Evolutionary conservation across 2,113 vertebrate species (phyloP), one percentile per base, ranked within the genome.

Genomic region (Ophiodon elongatus): DNA sequence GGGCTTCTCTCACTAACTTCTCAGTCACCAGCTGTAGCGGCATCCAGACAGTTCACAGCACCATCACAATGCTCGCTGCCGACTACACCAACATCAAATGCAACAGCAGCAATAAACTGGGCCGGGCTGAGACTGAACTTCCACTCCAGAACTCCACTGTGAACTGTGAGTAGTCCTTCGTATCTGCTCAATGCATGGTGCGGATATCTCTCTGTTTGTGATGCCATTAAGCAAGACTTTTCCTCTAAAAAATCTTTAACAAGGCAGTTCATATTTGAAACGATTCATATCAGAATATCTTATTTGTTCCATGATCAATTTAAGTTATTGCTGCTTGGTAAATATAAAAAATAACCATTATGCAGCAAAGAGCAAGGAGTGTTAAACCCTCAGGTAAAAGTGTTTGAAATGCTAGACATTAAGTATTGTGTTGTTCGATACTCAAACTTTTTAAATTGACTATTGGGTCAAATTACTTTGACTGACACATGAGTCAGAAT

Each of bases 71-170:
- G 29, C 10, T 33, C n/a, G n/a, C 35, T 23, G 45, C 59, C 25
- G 45, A 81, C 52, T 33, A 74, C 27, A 15, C 41, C 15, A 41
- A 43, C 54, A 27, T 13, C 52, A 54, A 1, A 29, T 85, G 80
- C 50, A 68, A 47, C 66, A 83, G 73, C 83, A 82, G 13, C 31
- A 79, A 79, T 29, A 7, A 72, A 39, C 17, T 76, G 19, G 83
- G 83, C 6, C 25, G 2, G 23, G 27, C 1, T 10, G 10, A n/a
- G 21, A 25, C 15, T 14, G 29, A 35, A 1, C 52, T 78, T 43
- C 19, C 3, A 2, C 8, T 79, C n/a, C 67, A 37, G n/a, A 78
- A 65, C 54, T 3, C 11, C 31, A 60, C 78, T 1, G 25, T 31
- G 8, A 43, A 56, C 6, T 3, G 79, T 74, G 39, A 64, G 63